Evolutionary conservation across 2,797 vertebrate genomes (phyloP), one percentile per base, ranked within the genome.

Genomic region (Eremophila alpestris): DNA sequence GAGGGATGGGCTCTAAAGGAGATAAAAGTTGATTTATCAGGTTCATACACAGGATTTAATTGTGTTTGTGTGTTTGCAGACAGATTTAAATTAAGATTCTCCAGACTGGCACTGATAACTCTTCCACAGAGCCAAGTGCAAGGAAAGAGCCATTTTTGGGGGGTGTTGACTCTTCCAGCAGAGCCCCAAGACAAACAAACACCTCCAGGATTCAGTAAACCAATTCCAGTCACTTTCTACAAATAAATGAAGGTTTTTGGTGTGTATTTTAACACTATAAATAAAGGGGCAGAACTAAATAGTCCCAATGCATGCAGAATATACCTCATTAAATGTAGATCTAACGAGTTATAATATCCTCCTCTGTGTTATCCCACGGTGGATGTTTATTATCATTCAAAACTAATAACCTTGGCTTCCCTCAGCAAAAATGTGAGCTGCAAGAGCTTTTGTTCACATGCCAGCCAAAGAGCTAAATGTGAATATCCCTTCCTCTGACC

Each of bases 351-450:
- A 46, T 2, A 77, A 69, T 24, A 40, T 40, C 58, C 38, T 88
- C 19, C 65, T 89, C 67, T 38, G 5, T 21, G 54, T 65, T 78
- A 51, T 10, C 36, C 71, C 46, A 6, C 3, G 27, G n/a, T 76
- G 59, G 69, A 56, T 94, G 88, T 82, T 95, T 91, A 79, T 94
- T 89, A 82, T 87, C 18, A 51, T 93, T 80, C 64, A 77, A 80
- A 93, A 83, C 41, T 46, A 84, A 81, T 34, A 60, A 74, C 22
- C 13, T 64, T 82, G 78, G 60, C 56, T 70, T 30, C 64, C 68
- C 90, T 74, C 45, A 80, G 52, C 23, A 43, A 76, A 78, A 75
- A 51, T 9, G 27, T 77, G 79, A 89, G 63, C 60, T 74, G 68
- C 77, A 84, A 84, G 41, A 70, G 34, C 46, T 79, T 93, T 64